Percentiles rank a stretch among this genome's conserved stretches.
Conservation (phyloP, 2,888 invertebrate species). For the Eupithecia dodoneata region DNA sequence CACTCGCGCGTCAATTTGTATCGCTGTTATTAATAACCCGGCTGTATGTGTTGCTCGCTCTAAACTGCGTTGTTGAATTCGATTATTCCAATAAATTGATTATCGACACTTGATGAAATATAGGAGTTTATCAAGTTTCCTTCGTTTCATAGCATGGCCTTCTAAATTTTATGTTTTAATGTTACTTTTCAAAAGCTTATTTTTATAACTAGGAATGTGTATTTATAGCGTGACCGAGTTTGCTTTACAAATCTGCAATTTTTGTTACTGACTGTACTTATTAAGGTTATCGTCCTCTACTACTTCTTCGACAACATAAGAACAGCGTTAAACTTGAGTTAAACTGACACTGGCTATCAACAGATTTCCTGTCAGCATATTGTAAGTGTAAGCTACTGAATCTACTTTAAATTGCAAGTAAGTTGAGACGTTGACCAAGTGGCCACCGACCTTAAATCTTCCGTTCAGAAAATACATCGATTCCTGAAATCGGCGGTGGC, state of each 20-base stretch:
- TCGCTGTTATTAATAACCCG: slow-evolving; percentile 17
- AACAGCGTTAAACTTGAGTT: background rate
- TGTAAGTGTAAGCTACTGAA: background rate
- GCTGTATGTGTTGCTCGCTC: background rate
- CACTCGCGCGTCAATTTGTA: slow-evolving; percentile 48
- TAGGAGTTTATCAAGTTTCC: too few relatives aligned
- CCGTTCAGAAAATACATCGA: slow-evolving; percentile 43
- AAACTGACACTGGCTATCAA: background rate
- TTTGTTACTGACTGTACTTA: background rate
- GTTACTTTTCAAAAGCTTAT: too few relatives aligned
- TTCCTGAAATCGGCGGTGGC: slow-evolving; percentile 40
- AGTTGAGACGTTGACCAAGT: slow-evolving; percentile 2
- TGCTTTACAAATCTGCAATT: background rate
- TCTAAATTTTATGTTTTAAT: background rate
- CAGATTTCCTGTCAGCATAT: background rate
- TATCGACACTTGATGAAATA: too few relatives aligned
- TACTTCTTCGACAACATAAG: background rate
- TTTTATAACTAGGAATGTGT: too few relatives aligned
- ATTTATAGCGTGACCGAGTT: too few relatives aligned
- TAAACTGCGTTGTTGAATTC: background rate
- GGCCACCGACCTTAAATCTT: slow-evolving; percentile 30
- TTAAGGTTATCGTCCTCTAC: background rate
- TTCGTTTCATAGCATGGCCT: background rate
- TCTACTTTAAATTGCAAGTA: background rate
- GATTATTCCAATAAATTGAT: background rate